phyloP scores from a whole-genome alignment of 1,140 invertebrate genomes.

The Plodia interpunctella region DNA sequence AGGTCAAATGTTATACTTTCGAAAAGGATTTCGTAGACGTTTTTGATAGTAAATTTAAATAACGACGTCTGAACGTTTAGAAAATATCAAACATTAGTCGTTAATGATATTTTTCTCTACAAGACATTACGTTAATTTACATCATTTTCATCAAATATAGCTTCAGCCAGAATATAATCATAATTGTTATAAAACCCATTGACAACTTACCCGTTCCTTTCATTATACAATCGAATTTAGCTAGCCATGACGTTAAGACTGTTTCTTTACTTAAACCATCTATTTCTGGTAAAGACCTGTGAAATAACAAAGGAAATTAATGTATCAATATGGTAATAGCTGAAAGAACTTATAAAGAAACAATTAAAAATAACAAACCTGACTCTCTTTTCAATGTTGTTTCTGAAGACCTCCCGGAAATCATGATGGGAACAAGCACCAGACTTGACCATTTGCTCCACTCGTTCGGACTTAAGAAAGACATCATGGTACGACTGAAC shows the following conservation, averaged over 20 bases:
- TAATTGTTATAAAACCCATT: neutral
- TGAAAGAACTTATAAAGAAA: no score
- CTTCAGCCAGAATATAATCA: constrained; percentile 12
- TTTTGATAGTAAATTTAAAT: no score
- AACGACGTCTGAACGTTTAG: no score
- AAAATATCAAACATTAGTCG: no score
- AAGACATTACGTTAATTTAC: no score
- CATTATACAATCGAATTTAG: constrained; percentile 99
- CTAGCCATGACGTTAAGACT: constrained; percentile 98
- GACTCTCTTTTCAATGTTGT: constrained; percentile 98
- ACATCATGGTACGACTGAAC: constrained; percentile 98
- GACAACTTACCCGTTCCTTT: constrained; percentile 83
- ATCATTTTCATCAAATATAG: constrained; percentile 14
- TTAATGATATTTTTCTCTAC: no score
- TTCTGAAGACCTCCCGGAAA: constrained; percentile 98
- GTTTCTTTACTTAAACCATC: constrained; percentile 99
- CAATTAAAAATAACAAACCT: constrained; percentile 75
- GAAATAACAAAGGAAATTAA: no score
- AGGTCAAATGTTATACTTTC: neutral
- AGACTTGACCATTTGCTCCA: constrained; percentile 96
- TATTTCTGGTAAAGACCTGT: constrained; percentile 96
- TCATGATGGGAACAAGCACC: constrained; percentile 98
- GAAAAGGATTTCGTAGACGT: neutral
- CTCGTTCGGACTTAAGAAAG: constrained; percentile 97
- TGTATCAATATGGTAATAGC: no score